Base-by-base conservation (phyloP, 2,113 vertebrate genomes). In the Syngnathus floridae region DNA sequence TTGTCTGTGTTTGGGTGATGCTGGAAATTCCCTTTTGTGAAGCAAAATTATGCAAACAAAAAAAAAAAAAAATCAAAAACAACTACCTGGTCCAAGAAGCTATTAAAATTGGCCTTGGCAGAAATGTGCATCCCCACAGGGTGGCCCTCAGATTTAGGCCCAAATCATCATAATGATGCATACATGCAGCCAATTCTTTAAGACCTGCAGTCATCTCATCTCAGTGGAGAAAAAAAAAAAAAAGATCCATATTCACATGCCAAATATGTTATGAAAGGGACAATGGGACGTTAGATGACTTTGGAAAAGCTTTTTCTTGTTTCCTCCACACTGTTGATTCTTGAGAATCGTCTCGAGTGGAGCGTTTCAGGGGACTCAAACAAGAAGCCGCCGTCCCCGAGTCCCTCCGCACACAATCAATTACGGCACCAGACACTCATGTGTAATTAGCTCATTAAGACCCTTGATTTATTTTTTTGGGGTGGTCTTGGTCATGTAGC, bases 371-470 rank as follows among this genome's bases (percentile, higher is more conserved):
- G 67, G 78, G 79, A 78, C 58, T 71, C 72, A 60, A 71, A 72
- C 40, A 37, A 72, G 65, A 63, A 75, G 75, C 83, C 69, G 75
- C 62, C 62, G 64, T 79, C 62, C 68, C 65, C 17, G 72, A 82
- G 83, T 70, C 80, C 70, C 40, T 78, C 76, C 76, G 70, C 78
- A 86, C 82, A 81, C 80, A 87, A 87, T 90, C 88, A 86, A 88
- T 91, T 88, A 89, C 56, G 65, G 46, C 78, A 56, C 73, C 74
- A 77, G 84, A 86, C 82, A 73, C 82, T 87, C 82, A 69, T 70
- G 71, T 86, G 84, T 90, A 90, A 91, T 90, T 86, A 87, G 87
- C 87, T 88, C 85, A 86, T 90, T 86, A 82, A 84, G 75, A 67
- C 75, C 40, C 70, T 64, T 82, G 80, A 75, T 87, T 87, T 78